These are phyloP conservation scores for Polydrusus pterygomalis DNA, from an alignment of 2,888 invertebrate species.

Conservation along the genomic window DNA sequence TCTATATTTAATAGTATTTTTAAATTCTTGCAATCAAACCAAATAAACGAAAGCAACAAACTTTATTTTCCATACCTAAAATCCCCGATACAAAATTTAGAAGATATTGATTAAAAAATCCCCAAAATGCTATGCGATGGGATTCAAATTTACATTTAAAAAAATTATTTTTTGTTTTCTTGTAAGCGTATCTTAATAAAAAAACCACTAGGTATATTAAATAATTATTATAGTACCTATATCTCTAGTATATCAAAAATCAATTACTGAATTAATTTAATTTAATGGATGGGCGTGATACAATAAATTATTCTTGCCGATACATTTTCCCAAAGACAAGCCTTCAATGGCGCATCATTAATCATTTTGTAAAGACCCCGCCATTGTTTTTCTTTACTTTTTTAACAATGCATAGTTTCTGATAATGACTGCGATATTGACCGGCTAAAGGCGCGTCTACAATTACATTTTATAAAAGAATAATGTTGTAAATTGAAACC, in stretches of 20 bases:
- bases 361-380: constrained; percentile 45
- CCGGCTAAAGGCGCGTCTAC: constrained; percentile 21
- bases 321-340: constrained; percentile 53
- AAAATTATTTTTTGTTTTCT: too few species aligned
- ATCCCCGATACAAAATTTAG: too few species aligned
- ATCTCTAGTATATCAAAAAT: constrained; percentile 9
- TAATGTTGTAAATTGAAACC: too few species aligned
- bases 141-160: too few species aligned
- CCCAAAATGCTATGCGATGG: too few species aligned
- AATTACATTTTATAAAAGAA: too few species aligned
- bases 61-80: too few species aligned
- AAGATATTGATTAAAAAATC: too few species aligned
- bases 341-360: constrained; percentile 45
- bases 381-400: constrained; percentile 51
- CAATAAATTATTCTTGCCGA: constrained; percentile 49
- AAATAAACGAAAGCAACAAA: too few species aligned
- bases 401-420: constrained; percentile 43
- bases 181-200: too few species aligned
- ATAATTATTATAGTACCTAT: background rate
- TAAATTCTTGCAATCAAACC: too few species aligned
- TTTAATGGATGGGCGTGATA: constrained; percentile 51
- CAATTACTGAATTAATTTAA: constrained; percentile 47
- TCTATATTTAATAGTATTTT: too few species aligned
- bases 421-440: constrained; percentile 46
- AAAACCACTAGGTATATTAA: background rate